These are phyloP conservation scores for Spermophilus dauricus DNA, from an alignment of 2,113 vertebrate genomes.

Conservation along the genomic window DNA sequence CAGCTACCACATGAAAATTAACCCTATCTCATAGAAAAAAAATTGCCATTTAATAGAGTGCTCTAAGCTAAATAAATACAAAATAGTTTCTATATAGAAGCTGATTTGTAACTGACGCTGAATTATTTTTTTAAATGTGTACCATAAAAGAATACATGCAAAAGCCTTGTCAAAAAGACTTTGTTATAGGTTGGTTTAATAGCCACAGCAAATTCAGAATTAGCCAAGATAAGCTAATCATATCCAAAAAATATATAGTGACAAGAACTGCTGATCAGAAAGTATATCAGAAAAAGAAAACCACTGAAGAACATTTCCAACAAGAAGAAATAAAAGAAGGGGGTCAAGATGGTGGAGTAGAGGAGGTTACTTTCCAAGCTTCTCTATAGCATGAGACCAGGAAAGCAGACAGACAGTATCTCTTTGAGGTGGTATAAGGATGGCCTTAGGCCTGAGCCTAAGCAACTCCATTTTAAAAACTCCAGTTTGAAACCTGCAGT, in stretches of 20 bases:
- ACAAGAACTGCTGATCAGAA: background rate
- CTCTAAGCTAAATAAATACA: background rate
- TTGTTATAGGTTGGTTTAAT: background rate
- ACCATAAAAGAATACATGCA: conserved; percentile 18
- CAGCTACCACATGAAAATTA: conserved; percentile 61
- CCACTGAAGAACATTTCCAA: background rate
- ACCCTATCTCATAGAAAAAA: background rate
- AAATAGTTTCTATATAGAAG: conserved; percentile 48
- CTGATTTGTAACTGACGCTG: conserved; percentile 29
- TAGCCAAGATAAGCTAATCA: background rate
- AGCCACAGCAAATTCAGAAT: conserved; percentile 33
- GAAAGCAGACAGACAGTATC: too few species aligned
- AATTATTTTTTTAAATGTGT: conserved; percentile 64
- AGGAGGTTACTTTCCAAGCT: too few species aligned
- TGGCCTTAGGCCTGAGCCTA: too few species aligned
- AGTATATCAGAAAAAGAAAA: background rate
- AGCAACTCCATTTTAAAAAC: too few species aligned
- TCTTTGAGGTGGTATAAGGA: too few species aligned
- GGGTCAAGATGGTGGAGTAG: too few species aligned
- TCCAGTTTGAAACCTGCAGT: too few species aligned
- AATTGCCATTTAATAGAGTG: conserved; percentile 53
- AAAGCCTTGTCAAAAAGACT: background rate
- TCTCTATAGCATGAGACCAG: too few species aligned
- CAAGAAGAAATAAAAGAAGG: background rate
- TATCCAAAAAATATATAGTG: background rate